Evolutionary conservation across 2,797 vertebrate species (phyloP).

Genomic region (Girardinus metallicus): DNA sequence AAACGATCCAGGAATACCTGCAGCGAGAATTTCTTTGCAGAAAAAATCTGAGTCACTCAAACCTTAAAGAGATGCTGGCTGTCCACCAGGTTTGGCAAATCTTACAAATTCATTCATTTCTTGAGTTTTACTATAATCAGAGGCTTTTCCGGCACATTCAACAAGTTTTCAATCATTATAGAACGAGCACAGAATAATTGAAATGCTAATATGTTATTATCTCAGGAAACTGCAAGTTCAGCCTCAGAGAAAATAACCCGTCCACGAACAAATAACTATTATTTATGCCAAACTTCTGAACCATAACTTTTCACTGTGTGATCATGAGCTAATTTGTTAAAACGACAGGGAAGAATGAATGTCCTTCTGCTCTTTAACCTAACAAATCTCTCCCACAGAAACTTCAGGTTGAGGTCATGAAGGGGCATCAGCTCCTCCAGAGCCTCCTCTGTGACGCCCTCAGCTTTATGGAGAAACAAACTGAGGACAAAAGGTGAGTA

Average conservation of each 20-base stretch:
- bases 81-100: conserved; percentile 82
- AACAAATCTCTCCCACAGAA: conserved; percentile 72
- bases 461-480: conserved; percentile 71
- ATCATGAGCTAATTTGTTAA: background rate
- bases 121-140: background rate
- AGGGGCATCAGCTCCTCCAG: conserved; percentile 84
- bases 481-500: conserved; percentile 76
- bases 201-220: background rate
- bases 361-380: background rate
- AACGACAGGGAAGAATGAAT: background rate
- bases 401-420: conserved; percentile 82
- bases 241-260: background rate
- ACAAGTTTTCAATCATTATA: background rate
- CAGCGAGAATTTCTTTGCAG: conserved; percentile 57
- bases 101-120: background rate
- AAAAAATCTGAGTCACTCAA: conserved; percentile 58
- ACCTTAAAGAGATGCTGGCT: conserved; percentile 81
- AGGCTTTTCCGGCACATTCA: background rate
- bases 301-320: background rate
- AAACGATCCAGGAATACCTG: conserved; percentile 80
- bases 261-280: background rate
- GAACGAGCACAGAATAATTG: background rate
- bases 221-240: background rate
- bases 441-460: conserved; percentile 81
- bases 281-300: background rate